Evolutionary conservation across 2,797 vertebrate genomes (phyloP), one percentile per base, ranked within the genome.

Genomic region (Alcedo atthis): DNA sequence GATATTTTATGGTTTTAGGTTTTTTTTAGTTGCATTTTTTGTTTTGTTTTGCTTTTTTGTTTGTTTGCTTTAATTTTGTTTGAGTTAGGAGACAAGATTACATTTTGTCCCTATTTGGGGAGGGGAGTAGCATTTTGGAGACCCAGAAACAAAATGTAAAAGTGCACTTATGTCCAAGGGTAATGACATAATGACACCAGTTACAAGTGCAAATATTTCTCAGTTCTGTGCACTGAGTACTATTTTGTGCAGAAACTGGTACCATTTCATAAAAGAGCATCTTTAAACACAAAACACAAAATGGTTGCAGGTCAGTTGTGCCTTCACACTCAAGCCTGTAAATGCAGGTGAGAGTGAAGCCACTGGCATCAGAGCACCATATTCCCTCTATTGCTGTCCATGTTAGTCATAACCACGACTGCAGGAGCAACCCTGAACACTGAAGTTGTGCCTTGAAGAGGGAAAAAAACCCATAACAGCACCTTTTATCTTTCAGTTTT

Each of bases 291-390:
- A 64, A 74, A 67, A 43, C 59, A 35, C 24, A 59, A 68, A 78
- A 46, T 15, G 12, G 8, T 89, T 83, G 42, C 75, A 80, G 70
- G 53, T 93, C 64, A 61, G 54, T 80, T 93, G 88, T 89, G 33
- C 48, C 40, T 49, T 92, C 42, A 33, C 59, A 55, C 80, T 89
- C 37, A 59, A 61, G 30, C 55, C 37, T 85, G 63, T 83, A 93
- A 90, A 59, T 2, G 35, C 57, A 85, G 54, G 83, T 70, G 81
- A 85, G 53, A 87, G 63, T 91, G 86, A 93, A 91, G 61, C 54
- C 80, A 67, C 57, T 81, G 87, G 79, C 91, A 92, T 87, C 26
- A 55, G 91, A 77, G 33, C 57, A 32, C 45, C 62, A 21, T 62
- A 69, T 67, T 81, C 28, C 33, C 40, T 87, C 59, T 90, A 8